These are phyloP conservation scores for Prionailurus viverrinus DNA, from an alignment of 2,113 vertebrate species.

Conservation along the genomic window DNA sequence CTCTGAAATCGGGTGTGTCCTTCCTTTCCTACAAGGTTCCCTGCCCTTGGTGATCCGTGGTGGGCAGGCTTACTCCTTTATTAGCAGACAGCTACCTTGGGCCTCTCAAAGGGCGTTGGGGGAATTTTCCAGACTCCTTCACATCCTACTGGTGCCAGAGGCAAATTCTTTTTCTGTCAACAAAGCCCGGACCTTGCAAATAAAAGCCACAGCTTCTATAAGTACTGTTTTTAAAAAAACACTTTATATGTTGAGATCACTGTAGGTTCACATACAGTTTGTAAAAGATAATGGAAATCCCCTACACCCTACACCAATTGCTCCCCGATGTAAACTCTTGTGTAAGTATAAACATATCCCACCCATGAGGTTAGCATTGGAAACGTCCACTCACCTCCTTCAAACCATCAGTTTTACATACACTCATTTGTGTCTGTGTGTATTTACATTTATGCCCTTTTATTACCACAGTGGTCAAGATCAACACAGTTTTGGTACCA, in stretches of 20 bases:
- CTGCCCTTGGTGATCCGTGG: background rate
- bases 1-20: background rate
- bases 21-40: background rate
- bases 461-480: background rate
- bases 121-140: background rate
- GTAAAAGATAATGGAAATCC: background rate
- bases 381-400: background rate
- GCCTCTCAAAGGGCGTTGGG: background rate
- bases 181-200: background rate
- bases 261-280: background rate
- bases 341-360: background rate
- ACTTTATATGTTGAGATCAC: background rate
- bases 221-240: background rate
- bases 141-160: background rate
- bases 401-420: background rate
- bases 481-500: background rate
- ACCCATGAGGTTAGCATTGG: background rate
- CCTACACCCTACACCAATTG: background rate
- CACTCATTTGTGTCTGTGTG: background rate
- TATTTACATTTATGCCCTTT: background rate
- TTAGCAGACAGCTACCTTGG: background rate
- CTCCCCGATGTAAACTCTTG: rapidly evolving
- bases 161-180: background rate
- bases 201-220: background rate
- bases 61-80: background rate